These are phyloP conservation scores for Plutella xylostella DNA, from an alignment of 2,888 invertebrate species.

Conservation along the genomic window DNA sequence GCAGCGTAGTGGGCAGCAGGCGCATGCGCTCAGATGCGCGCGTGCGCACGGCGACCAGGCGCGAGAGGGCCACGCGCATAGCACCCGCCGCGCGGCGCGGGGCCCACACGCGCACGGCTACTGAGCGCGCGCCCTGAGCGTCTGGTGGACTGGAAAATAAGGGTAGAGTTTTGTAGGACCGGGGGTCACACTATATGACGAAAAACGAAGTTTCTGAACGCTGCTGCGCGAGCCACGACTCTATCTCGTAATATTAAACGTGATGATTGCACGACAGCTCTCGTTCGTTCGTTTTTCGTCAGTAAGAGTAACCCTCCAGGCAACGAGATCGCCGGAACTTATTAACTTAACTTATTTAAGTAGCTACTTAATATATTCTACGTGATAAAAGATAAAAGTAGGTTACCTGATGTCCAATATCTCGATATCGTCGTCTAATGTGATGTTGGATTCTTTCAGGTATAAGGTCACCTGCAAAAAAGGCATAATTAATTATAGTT, in stretches of 20 bases:
- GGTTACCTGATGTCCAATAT: conserved; percentile 3
- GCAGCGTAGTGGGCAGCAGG: conserved; percentile 71
- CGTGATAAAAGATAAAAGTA: background rate
- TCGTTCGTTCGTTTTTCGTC: no score
- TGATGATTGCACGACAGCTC: no score
- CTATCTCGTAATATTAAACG: no score
- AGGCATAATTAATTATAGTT: background rate
- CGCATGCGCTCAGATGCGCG: conserved; percentile 23
- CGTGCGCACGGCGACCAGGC: conserved; percentile 31
- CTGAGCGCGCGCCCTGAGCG: conserved; percentile 34
- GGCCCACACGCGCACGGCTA: conserved; percentile 50
- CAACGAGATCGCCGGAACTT: no score
- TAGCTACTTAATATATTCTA: no score
- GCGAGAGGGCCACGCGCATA: conserved; percentile 43
- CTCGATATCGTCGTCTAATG: conserved; percentile 2
- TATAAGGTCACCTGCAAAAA: background rate
- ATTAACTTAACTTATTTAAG: no score
- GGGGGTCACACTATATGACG: no score
- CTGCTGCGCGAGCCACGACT: no score
- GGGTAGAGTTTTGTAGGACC: background rate
- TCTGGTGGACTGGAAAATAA: conserved; percentile 30
- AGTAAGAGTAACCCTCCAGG: no score
- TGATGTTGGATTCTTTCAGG: conserved; percentile 2
- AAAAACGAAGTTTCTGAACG: no score
- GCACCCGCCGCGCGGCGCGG: conserved; percentile 42